A percentile compares a stretch with the other conserved stretches of the same genome.
These are phyloP conservation scores for Glyphotaelius pellucidus DNA, from an alignment of 2,888 invertebrate species.

Conservation along the genomic window DNA sequence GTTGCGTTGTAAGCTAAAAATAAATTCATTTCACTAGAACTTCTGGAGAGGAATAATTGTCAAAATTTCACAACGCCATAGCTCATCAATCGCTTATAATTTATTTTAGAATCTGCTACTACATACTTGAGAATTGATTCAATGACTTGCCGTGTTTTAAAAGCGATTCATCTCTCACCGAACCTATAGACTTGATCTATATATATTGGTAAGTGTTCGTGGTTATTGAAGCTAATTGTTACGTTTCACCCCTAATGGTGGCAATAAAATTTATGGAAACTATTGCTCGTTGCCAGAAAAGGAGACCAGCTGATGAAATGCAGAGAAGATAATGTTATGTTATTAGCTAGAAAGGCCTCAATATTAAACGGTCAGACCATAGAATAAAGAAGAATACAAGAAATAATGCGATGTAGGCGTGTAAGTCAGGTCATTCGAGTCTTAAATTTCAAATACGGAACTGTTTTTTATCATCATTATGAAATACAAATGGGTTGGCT, in stretches of 20 bases:
- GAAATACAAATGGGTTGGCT: too few relatives aligned
- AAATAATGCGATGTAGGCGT: too few relatives aligned
- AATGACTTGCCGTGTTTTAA: neutral
- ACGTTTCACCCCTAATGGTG: slow-evolving; percentile 57
- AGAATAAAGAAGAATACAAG: too few relatives aligned
- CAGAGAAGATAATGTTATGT: neutral
- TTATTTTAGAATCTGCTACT: neutral
- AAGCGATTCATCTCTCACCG: neutral
- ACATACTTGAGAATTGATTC: neutral
- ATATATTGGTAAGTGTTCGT: neutral
- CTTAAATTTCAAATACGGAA: too few relatives aligned
- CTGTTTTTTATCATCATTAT: too few relatives aligned
- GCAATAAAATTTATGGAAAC: slow-evolving; percentile 58
- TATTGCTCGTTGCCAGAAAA: slow-evolving; percentile 44
- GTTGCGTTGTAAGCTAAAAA: neutral
- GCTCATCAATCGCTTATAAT: neutral
- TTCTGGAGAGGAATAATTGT: neutral
- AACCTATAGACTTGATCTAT: neutral
- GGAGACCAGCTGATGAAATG: slow-evolving; percentile 38
- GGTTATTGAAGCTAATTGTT: slow-evolving; percentile 54
- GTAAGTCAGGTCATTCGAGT: too few relatives aligned
- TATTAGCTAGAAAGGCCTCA: neutral
- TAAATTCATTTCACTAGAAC: neutral
- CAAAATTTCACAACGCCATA: neutral
- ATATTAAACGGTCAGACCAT: neutral